Evolutionary conservation across 1,140 invertebrate species (phyloP).

Genomic region (Phymorhynchus buccinoides): DNA sequence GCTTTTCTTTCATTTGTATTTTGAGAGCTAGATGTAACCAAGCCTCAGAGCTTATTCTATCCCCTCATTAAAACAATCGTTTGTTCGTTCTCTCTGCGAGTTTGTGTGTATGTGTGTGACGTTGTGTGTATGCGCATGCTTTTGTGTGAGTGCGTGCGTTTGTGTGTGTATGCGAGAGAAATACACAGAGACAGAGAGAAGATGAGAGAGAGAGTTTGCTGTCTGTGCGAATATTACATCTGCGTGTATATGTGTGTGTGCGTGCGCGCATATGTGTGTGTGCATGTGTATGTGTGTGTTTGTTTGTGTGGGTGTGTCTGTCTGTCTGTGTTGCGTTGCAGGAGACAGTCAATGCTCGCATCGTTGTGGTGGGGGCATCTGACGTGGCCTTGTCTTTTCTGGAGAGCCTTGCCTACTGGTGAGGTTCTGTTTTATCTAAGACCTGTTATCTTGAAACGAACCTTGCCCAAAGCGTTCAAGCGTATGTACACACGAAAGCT

Average conservation of each 20-base stretch:
- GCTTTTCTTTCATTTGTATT: too few species aligned
- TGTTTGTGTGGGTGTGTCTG: background rate
- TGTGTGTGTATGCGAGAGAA: too few species aligned
- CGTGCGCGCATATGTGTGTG: background rate
- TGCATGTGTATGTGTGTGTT: background rate
- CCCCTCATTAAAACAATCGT: too few species aligned
- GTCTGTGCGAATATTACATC: background rate
- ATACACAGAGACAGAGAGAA: too few species aligned
- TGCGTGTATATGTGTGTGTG: background rate
- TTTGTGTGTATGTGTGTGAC: too few species aligned
- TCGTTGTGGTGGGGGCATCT: slow-evolving; percentile 84
- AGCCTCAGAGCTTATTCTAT: too few species aligned
- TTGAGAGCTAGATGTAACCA: too few species aligned
- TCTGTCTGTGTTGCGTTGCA: slow-evolving; percentile 40
- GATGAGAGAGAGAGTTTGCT: too few species aligned
- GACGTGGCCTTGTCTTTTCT: slow-evolving; percentile 81
- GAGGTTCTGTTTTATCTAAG: slow-evolving; percentile 39
- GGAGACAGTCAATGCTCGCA: slow-evolving; percentile 75
- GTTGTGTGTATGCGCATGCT: background rate
- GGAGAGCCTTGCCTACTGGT: slow-evolving; percentile 80
- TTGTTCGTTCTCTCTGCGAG: too few species aligned
- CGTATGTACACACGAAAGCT: too few species aligned
- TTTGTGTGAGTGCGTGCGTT: background rate
- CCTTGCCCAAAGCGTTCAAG: too few species aligned
- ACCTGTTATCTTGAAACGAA: too few species aligned